Conservation (phyloP, 2,113 vertebrate genomes). For the Hippocampus abdominalis region DNA sequence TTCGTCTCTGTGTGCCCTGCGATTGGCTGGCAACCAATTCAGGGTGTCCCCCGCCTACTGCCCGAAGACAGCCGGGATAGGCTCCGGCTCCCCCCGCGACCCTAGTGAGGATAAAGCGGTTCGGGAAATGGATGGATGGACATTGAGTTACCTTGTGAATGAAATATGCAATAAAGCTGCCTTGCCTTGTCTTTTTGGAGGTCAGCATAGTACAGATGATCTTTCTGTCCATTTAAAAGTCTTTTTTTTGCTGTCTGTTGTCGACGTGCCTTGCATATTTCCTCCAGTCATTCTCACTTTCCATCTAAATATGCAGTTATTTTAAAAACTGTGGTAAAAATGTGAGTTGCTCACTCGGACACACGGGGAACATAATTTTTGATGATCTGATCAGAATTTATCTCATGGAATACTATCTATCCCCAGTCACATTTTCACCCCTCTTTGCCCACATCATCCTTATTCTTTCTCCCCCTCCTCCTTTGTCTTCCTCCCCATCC, state of each 20-base stretch:
- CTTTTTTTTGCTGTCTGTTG: background rate
- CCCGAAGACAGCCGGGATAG: too few relatives aligned
- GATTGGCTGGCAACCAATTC: too few relatives aligned
- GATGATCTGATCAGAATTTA: background rate
- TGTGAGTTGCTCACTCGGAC: background rate
- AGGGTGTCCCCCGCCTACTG: too few relatives aligned
- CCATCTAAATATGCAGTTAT: background rate
- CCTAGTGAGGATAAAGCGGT: too few relatives aligned
- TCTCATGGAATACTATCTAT: slow-evolving; percentile 33
- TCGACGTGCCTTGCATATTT: background rate
- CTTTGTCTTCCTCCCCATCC: slow-evolving; percentile 37
- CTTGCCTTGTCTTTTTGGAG: slow-evolving; percentile 9
- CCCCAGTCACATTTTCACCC: slow-evolving; percentile 19
- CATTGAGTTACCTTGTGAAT: too few relatives aligned
- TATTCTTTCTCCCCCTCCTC: background rate
- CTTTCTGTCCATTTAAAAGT: slow-evolving; percentile 4
- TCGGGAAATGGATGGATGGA: too few relatives aligned
- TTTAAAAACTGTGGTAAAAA: background rate
- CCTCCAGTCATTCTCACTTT: background rate
- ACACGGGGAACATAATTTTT: background rate
- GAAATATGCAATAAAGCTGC: too few relatives aligned
- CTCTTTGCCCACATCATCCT: background rate
- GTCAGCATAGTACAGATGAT: slow-evolving; percentile 21
- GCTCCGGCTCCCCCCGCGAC: too few relatives aligned
- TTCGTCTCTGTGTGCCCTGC: too few relatives aligned